Evolutionary conservation across 2,888 invertebrate species (phyloP), one percentile per base, ranked within the genome.

Genomic region (Esperia sulphurella): DNA sequence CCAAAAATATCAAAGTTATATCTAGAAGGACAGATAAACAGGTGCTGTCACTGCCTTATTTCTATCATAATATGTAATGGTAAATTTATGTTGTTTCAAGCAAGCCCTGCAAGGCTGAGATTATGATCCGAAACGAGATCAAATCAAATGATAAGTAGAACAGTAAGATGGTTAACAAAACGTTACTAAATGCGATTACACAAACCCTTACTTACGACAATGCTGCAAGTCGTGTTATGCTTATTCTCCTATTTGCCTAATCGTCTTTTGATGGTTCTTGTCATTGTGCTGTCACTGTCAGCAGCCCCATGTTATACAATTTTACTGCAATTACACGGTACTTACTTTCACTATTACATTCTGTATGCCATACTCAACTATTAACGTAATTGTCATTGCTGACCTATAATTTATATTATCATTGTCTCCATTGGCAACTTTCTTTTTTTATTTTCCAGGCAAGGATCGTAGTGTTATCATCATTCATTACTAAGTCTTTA

Each of bases 251-350:
- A 71, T 77, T 75, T 68, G 58, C 64, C 65, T 79, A 83, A 83
- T 81, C 75, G 73, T 56, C 59, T 82, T 82, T 84, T 84, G 79
- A 82, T 83, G 74, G 68, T 65, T 63, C 63, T 57, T 60, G 58
- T 64, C 69, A 73, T 79, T 76, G 74, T 80, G 65, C 63, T 68
- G 70, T 63, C 68, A 61, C 54, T 58, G 54, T 60, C 41, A 61
- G 55, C 58, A 67, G 57, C 54, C 59, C 54, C 57, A 55, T 61
- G 67, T 73, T 71, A 69, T 71, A 73, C 71, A 75, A 75, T 75
- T 79, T 73, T 54, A 49, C 58, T 71, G 63, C 67, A 68, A 76
- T 79, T 76, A 70, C 65, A 74, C 64, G 66, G 59, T 67, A 58
- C 64, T 73, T 68, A 68, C 80, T 82, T 82, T 82, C 79, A 72